Evolutionary conservation across 1,140 invertebrate species (phyloP), one percentile per base, ranked within the genome.

Genomic region (Drosophila quadrilineata): DNA sequence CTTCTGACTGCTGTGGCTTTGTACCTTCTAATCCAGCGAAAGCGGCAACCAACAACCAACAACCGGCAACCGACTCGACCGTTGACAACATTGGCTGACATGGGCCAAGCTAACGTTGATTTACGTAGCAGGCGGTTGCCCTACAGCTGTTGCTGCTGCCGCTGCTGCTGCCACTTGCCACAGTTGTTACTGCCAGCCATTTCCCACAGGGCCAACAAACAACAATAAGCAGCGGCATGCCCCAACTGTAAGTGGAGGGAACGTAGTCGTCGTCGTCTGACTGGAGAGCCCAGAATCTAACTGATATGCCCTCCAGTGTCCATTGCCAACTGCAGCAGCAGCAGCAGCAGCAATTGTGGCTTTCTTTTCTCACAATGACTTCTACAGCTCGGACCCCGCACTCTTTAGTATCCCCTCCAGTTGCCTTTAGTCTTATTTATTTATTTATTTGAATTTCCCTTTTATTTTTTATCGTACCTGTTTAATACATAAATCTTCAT

Each of bases 191-290:
- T 19, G 33, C 19, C 26, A 19, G 29, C 16, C 38, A 43, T 72
- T 73, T 79, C 77, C 77, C 77, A 84, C 26, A 54, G 79, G 73
- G 46, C 65, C 73, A 74, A 84, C 77, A 84, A 84, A 84, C 77
- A 76, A 84, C 79, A 84, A 84, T 84, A 60, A 84, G 49, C 50
- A 24, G 1, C 21, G 35, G 28, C 40, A 31, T 38, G 10, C n/a
- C n/a, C n/a, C n/a, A n/a, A 63, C 22, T 36, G 29, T 28, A 50
- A 48, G 28, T 26, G 43, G 41, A 26, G 17, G 43, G 17, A 71
- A 58, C 70, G 67, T 76, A 84, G 72, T 59, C 2, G 4, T 3
- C 10, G 31, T 6, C 3, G n/a, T n/a, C n/a, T n/a, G 31, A 35
- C 10, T 12, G 9, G 28, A 73, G 64, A 66, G 57, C 33, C 33